phyloP scores from a whole-genome alignment of 1,140 invertebrate genomes.

The Trypoxylus dichotomus region DNA sequence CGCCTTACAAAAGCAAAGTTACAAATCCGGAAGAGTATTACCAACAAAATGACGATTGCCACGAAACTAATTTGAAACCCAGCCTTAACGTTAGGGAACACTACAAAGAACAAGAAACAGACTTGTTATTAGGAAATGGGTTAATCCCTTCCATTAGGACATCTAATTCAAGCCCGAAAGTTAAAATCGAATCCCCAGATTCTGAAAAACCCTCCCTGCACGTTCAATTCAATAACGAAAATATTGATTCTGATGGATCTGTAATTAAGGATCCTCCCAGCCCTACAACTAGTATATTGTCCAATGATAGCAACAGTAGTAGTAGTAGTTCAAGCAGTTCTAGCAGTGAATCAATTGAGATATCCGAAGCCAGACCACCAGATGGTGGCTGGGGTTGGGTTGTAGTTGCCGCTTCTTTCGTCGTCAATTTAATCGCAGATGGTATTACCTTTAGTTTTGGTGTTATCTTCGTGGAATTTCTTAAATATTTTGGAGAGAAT shows the following conservation, averaged over 20 bases:
- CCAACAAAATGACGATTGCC: constrained; percentile 1
- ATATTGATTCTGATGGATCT: constrained; percentile 47
- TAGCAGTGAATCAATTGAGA: constrained; percentile 63
- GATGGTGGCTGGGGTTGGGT: constrained; percentile 83
- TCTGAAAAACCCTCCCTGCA: constrained; percentile 57
- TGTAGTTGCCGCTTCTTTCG: constrained; percentile 80
- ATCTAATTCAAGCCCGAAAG: constrained; percentile 15
- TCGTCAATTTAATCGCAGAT: constrained; percentile 90
- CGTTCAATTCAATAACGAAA: constrained; percentile 62
- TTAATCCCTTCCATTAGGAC: neutral
- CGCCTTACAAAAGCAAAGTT: constrained; percentile 20
- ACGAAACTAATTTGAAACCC: neutral
- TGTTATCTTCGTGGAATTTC: constrained; percentile 78
- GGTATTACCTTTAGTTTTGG: constrained; percentile 88
- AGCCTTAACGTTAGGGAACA: neutral
- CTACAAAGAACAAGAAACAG: constrained; percentile 6
- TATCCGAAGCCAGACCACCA: constrained; percentile 68
- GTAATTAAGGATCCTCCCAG: constrained; percentile 50
- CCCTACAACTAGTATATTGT: constrained; percentile 52
- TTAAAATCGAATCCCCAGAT: constrained; percentile 39
- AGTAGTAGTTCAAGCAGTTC: constrained; percentile 57
- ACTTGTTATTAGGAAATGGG: constrained; percentile 6
- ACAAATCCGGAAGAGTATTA: constrained; percentile 13
- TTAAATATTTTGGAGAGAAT: constrained; percentile 75
- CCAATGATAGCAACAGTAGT: constrained; percentile 50